Base-by-base conservation (phyloP, 2,797 vertebrate genomes). In the Parauchenoglanis ngamensis region DNA sequence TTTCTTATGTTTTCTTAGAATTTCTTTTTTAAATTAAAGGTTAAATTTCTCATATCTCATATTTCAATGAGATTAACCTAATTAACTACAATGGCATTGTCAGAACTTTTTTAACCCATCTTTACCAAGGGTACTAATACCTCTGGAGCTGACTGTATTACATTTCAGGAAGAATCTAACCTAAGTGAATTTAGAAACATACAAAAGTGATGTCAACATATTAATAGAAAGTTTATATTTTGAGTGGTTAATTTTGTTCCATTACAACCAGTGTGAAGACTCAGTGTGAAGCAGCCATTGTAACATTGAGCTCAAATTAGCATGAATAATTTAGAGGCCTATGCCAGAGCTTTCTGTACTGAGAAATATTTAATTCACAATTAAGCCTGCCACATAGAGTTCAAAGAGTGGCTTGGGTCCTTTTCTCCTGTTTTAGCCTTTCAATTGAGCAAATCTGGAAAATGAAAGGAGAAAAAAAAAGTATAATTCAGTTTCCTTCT, bases 311-410 rank as follows among this genome's bases (percentile, higher is more conserved):
- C 85, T 91, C 90, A 90, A 90, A 90, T 89, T 88, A 85, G 7
- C 87, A 87, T 90, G 76, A 90, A 92, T 92, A 88, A 92, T 92
- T 92, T 87, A 90, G 82, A 86, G 75, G 17, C 56, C 46, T 86
- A 89, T 84, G 81, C 83, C 85, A 70, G 44, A 83, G 79, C 89
- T 80, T 85, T 88, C 65, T 87, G 72, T 72, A 80, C 81, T 86
- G n/a, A 78, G 87, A 86, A 86, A 87, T 90, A 88, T 89, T 89
- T 87, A 65, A 87, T 81, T 85, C 44, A 87, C 70, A 54, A 23
- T 54, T 83, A 35, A 59, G 72, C 87, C 70, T 87, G 72, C 56
- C 5, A 44, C 76, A 80, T 73, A 68, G 67, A 76, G 83, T 73
- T 68, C 52, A 84, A 61, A 67, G 35, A 28, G 59, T 80, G 65